Conservation (phyloP, 1,140 invertebrate species). For the Sitophilus oryzae region DNA sequence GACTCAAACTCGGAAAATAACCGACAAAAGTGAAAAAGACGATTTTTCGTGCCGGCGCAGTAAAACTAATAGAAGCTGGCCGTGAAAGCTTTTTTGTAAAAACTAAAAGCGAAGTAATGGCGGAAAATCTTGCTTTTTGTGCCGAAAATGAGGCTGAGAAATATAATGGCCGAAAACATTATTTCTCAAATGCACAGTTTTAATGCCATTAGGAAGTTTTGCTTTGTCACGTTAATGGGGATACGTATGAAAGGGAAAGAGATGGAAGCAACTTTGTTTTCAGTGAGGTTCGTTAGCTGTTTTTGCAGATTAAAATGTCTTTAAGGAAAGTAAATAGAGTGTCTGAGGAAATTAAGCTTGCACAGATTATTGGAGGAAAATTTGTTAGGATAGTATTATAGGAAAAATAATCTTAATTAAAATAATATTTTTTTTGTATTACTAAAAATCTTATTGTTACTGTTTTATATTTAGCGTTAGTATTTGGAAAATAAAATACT, state of each 20-base stretch:
- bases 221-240: neutral
- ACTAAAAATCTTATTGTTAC: no score
- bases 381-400: no score
- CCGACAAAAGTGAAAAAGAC: neutral
- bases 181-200: neutral
- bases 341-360: no score
- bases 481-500: no score
- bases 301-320: no score
- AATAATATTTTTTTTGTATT: no score
- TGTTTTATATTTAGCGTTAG: no score
- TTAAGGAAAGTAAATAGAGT: no score
- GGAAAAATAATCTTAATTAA: no score
- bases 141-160: neutral
- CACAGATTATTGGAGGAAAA: no score
- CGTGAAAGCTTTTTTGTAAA: slow-evolving; percentile 4
- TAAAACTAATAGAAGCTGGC: neutral
- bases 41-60: neutral
- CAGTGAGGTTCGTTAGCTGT: no score
- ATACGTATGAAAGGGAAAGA: neutral
- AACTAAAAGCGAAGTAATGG: slow-evolving; percentile 4
- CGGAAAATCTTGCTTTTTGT: slow-evolving; percentile 3
- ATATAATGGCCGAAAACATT: neutral
- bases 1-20: neutral
- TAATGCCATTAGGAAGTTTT: neutral
- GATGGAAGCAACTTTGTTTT: neutral